A percentile compares a stretch with the other conserved stretches of the same genome.
These are phyloP conservation scores for Plebejus anna DNA, from an alignment of 2,888 invertebrate genomes.

Conservation along the genomic window DNA sequence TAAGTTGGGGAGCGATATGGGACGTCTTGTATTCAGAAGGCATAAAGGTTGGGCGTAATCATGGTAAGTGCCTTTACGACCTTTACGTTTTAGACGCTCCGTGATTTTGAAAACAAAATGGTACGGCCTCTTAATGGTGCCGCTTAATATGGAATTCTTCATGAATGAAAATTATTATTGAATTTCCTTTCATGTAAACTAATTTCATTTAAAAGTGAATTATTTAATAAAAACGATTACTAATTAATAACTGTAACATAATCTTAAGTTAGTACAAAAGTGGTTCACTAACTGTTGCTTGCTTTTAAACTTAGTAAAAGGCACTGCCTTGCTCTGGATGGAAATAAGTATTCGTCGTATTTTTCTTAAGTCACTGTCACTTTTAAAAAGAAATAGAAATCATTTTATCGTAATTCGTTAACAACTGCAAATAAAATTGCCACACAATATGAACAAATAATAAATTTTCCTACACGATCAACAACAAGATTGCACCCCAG, in stretches of 20 bases:
- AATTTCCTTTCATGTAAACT: background rate
- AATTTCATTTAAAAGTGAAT: background rate
- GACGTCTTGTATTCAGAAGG: constrained; percentile 8
- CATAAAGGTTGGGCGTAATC: constrained; percentile 15
- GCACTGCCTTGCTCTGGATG: background rate
- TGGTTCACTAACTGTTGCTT: background rate
- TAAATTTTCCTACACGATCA: background rate
- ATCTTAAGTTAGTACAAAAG: background rate
- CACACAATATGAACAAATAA: background rate
- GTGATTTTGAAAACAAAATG: constrained; percentile 1
- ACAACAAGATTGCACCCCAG: constrained; percentile 6
- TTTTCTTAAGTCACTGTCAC: too few relatives aligned
- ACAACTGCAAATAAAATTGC: background rate
- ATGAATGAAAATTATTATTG: background rate
- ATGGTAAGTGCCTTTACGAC: background rate
- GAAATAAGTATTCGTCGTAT: background rate
- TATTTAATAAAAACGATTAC: background rate
- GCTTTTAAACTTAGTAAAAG: background rate
- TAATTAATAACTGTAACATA: background rate
- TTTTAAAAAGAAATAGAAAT: background rate
- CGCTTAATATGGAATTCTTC: background rate
- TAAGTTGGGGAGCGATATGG: constrained; percentile 4
- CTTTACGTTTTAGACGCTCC: background rate
- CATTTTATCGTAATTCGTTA: background rate
- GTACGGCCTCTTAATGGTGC: background rate